Base-by-base conservation (phyloP, 2,113 vertebrate genomes). In the Austrofundulus limnaeus region DNA sequence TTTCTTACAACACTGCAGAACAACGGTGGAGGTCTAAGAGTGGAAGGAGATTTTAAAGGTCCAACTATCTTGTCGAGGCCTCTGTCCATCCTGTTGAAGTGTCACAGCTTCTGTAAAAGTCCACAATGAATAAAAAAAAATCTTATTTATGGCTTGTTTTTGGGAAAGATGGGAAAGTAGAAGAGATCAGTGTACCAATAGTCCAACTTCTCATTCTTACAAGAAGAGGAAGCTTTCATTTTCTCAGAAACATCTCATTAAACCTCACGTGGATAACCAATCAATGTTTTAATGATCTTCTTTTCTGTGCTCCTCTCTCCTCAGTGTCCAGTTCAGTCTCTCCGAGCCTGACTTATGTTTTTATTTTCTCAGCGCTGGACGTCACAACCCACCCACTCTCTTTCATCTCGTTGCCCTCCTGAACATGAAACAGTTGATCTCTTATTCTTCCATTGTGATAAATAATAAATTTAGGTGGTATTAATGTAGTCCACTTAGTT, bases 341-440 rank as follows among this genome's bases (percentile, higher is more conserved):
- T 61, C 25, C 31, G 19, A 72, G 51, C 31, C 25, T 43, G 59
- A 60, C 59, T 4, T 19, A n/a, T n/a, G n/a, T 25, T n/a, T 61
- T 17, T 51, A 21, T 14, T 11, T 51, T n/a, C 67, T 43, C 53
- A 48, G 19, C 55, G 19, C 19, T n/a, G 39, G 25, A 37, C 23
- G 12, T 77, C 38, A 66, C 52, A 59, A 11, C 59, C 55, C 56
- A 48, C 69, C 41, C 71, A 69, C 51, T 70, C 51, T 68, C 78
- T 88, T 87, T 88, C 70, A 87, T 81, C 79, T 50, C 34, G 23
- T 48, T 57, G 61, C 59, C 59, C 59, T 72, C 46, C 42, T 39
- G 51, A 50, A 86, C 86, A 87, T 89, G 78, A 90, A 90, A 88
- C 72, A 34, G 52, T 11, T 13, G 8, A 21, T n/a, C 58, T 47